phyloP scores from a whole-genome alignment of 2,888 invertebrate species.

The Campaea margaritaria region DNA sequence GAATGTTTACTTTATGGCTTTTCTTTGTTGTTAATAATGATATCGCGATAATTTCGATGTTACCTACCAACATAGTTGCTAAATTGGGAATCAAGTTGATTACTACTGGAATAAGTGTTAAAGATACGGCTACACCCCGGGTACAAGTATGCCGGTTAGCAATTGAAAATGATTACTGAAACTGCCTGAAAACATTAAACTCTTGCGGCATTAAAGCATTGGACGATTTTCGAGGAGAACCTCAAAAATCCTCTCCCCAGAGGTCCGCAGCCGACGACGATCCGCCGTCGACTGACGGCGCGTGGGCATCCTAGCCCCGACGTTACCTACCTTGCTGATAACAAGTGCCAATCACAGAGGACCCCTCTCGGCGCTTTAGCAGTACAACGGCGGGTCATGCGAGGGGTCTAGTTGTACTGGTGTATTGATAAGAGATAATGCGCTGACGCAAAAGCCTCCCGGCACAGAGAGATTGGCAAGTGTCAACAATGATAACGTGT shows the following conservation, averaged over 20 bases:
- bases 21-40: neutral
- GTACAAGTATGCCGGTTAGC: neutral
- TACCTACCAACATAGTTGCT: neutral
- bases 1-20: slow-evolving; percentile 3
- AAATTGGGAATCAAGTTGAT: too few relatives aligned
- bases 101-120: too few relatives aligned
- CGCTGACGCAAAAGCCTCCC: slow-evolving; percentile 81
- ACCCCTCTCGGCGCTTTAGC: slow-evolving; percentile 42
- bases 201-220: neutral
- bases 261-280: slow-evolving; percentile 73
- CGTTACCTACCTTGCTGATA: slow-evolving; percentile 72
- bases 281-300: slow-evolving; percentile 75
- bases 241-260: slow-evolving; percentile 45
- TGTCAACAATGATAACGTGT: slow-evolving; percentile 76
- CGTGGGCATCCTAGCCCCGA: slow-evolving; percentile 60
- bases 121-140: too few relatives aligned
- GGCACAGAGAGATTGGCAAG: slow-evolving; percentile 68
- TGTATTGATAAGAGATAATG: slow-evolving; percentile 53
- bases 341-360: slow-evolving; percentile 49
- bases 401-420: slow-evolving; percentile 53
- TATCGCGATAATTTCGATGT: neutral
- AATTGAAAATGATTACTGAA: neutral
- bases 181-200: too few relatives aligned
- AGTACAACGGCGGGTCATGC: neutral
- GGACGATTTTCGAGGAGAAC: slow-evolving; percentile 17